Conservation (phyloP, 2,797 vertebrate species). For the Bucorvus abyssinicus region DNA sequence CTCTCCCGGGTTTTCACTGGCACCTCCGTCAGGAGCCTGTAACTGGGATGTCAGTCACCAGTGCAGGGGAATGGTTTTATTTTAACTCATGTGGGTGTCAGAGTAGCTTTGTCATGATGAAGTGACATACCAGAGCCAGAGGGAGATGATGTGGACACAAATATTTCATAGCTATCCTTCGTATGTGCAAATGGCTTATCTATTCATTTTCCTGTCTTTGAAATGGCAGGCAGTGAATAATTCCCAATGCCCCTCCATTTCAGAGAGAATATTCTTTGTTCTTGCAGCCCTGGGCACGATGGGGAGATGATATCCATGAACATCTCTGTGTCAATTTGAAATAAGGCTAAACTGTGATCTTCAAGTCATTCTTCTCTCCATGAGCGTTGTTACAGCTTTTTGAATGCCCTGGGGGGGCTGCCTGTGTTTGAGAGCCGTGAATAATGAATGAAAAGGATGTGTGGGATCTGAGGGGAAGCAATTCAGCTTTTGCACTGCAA, state of each 20-base stretch:
- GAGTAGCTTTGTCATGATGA: neutral
- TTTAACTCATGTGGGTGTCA: conserved; percentile 10
- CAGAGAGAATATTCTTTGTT: neutral
- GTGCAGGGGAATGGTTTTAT: conserved; percentile 22
- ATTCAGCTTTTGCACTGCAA: neutral
- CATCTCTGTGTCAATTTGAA: conserved; percentile 10
- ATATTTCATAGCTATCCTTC: conserved; percentile 10
- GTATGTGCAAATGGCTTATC: neutral
- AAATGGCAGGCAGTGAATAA: conserved; percentile 7
- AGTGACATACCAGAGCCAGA: neutral
- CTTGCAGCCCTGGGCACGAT: neutral
- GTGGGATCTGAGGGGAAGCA: neutral
- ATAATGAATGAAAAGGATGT: conserved; percentile 42
- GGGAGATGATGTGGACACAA: neutral
- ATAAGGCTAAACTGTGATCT: neutral
- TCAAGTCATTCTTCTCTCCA: neutral
- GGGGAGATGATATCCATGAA: neutral
- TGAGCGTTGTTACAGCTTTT: neutral
- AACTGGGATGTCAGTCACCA: neutral
- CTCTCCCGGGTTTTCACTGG: conserved; percentile 3
- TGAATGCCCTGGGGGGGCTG: neutral
- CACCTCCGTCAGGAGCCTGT: neutral
- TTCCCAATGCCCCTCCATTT: neutral
- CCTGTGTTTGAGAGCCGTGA: neutral
- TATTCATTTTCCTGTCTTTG: conserved; percentile 11